Conservation (phyloP, 2,113 vertebrate species). For the Chaenogobius annularis region DNA sequence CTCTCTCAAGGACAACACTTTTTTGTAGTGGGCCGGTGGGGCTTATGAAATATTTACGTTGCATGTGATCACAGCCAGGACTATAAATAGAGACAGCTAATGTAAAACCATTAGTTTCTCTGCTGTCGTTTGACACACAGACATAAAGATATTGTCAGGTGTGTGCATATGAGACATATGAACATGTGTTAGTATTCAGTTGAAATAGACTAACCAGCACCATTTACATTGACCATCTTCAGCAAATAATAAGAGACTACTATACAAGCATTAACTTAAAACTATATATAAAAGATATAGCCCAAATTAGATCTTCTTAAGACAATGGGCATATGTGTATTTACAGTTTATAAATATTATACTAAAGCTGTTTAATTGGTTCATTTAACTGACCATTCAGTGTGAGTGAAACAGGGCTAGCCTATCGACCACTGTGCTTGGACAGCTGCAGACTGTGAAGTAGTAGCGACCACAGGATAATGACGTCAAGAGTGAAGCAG, state of each 20-base stretch:
- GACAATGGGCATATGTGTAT: neutral
- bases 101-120: constrained; percentile 27
- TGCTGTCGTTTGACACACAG: neutral
- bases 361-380: neutral
- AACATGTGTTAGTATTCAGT: constrained; percentile 33
- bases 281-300: neutral
- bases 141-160: constrained; percentile 13
- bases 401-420: neutral
- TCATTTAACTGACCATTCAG: neutral
- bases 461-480: neutral
- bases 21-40: constrained; percentile 24
- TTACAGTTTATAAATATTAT: neutral
- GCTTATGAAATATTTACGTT: constrained; percentile 54
- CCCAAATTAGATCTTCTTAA: too few species aligned
- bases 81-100: constrained; percentile 55
- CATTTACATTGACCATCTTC: neutral
- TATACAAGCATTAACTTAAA: neutral
- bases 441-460: constrained; percentile 19
- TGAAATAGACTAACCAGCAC: neutral
- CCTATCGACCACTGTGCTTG: neutral
- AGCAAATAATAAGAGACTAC: neutral
- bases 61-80: constrained; percentile 19
- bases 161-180: neutral
- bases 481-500: constrained; percentile 14
- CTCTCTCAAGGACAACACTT: constrained; percentile 24